Evolutionary conservation across 2,797 vertebrate species (phyloP).

Genomic region (Acipenser ruthenus): DNA sequence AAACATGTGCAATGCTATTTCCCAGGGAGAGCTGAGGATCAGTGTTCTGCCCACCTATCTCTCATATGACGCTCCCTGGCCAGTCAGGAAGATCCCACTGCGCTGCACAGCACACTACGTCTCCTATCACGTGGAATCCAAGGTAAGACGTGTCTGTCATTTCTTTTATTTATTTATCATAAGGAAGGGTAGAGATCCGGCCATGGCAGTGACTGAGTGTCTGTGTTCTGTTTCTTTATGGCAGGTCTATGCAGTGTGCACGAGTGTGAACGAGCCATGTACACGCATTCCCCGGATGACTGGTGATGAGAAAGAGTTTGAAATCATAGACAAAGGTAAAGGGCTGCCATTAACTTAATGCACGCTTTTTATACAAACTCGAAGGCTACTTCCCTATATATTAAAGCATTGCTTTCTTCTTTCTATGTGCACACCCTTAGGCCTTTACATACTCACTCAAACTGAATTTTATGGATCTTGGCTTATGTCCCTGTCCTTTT

Average conservation of each 20-base stretch:
- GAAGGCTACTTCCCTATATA: too few species aligned
- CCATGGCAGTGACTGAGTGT: too few species aligned
- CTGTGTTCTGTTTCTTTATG: not conserved
- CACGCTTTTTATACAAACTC: too few species aligned
- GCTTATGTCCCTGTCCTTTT: too few species aligned
- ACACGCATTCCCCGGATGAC: conserved; percentile 88
- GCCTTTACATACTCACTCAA: too few species aligned
- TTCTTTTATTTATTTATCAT: too few species aligned
- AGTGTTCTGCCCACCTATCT: conserved; percentile 84
- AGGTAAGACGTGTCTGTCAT: conserved; percentile 47
- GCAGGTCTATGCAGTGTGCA: conserved; percentile 83
- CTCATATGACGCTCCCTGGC: conserved; percentile 87
- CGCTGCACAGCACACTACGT: conserved; percentile 84
- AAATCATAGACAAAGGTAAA: conserved; percentile 76
- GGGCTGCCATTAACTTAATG: not conserved
- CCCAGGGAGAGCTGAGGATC: conserved; percentile 83
- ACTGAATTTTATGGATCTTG: too few species aligned
- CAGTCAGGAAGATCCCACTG: conserved; percentile 82
- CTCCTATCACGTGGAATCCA: conserved; percentile 83
- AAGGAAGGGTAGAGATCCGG: too few species aligned
- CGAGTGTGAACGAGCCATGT: conserved; percentile 72
- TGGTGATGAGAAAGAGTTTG: conserved; percentile 87
- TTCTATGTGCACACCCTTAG: too few species aligned
- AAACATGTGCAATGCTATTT: not conserved
- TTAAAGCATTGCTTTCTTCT: too few species aligned